These are phyloP conservation scores for Deroplatys truncata DNA, from an alignment of 2,888 invertebrate species.

Conservation along the genomic window DNA sequence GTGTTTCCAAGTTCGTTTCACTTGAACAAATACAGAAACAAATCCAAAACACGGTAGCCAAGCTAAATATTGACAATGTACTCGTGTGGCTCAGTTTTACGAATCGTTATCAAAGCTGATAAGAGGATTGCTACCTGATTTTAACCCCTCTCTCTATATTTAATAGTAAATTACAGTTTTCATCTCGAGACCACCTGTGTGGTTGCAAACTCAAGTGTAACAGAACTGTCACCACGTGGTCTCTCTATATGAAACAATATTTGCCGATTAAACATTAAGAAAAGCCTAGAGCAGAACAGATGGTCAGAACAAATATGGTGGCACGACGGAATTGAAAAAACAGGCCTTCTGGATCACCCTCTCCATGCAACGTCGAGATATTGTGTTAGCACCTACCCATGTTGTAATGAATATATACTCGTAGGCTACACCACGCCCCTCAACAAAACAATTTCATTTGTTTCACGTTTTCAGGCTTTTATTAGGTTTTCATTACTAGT, in stretches of 20 bases:
- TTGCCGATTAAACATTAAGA: background rate
- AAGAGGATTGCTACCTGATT: background rate
- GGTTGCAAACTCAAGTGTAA: background rate
- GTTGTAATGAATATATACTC: no score
- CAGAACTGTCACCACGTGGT: background rate
- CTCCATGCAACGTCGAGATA: background rate
- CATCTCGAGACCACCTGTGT: background rate
- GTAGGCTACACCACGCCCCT: background rate
- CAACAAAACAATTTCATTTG: background rate
- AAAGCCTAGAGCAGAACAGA: background rate
- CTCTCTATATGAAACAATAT: background rate
- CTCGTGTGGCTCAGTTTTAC: constrained; percentile 14
- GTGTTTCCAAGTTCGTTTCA: background rate
- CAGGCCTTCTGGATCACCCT: background rate
- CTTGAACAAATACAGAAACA: background rate
- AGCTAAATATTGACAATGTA: constrained; percentile 27
- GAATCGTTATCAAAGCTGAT: constrained; percentile 4
- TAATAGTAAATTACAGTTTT: background rate
- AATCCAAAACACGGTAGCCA: constrained; percentile 14
- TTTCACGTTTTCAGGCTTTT: no score
- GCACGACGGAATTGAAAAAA: background rate
- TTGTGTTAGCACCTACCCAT: background rate
- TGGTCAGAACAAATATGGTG: background rate
- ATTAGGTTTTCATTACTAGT: no score
- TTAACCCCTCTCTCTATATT: background rate